phyloP scores from a whole-genome alignment of 35 echinoderm and acorn worm species.

The Lytechinus pictus region DNA sequence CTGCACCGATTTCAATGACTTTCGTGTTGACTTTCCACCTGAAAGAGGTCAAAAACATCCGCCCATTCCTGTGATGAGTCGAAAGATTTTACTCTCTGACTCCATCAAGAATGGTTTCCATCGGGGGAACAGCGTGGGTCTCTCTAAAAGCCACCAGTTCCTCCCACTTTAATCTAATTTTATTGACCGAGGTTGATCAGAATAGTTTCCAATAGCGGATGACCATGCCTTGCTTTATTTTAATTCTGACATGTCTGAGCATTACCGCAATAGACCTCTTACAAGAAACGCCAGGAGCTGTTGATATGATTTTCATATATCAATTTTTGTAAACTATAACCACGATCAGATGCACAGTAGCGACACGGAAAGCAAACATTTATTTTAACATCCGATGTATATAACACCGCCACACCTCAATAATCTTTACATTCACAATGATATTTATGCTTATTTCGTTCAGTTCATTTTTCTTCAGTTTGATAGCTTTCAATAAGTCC shows the following conservation, averaged over 20 bases:
- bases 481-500: too few species aligned
- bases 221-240: too few species aligned
- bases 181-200: not conserved
- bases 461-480: too few species aligned
- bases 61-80: not conserved
- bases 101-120: not conserved
- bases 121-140: not conserved
- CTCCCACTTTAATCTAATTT: not conserved
- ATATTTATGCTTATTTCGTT: too few species aligned
- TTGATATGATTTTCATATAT: not conserved
- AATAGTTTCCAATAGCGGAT: not conserved
- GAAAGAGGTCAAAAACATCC: conserved; percentile 43
- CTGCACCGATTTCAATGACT: conserved; percentile 42
- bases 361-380: too few species aligned
- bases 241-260: too few species aligned
- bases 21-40: conserved; percentile 33
- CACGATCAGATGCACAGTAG: too few species aligned
- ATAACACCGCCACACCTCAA: too few species aligned
- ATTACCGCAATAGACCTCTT: too few species aligned
- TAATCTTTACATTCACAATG: too few species aligned
- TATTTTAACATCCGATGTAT: too few species aligned
- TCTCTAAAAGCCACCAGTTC: conserved; percentile 26
- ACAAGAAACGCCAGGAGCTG: not conserved
- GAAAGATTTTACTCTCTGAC: not conserved
- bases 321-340: too few species aligned